A percentile compares a stretch with the other conserved stretches of the same genome.
Evolutionary conservation across 2,113 vertebrate genomes (phyloP).

Genomic region (Phaetusa simplex): DNA sequence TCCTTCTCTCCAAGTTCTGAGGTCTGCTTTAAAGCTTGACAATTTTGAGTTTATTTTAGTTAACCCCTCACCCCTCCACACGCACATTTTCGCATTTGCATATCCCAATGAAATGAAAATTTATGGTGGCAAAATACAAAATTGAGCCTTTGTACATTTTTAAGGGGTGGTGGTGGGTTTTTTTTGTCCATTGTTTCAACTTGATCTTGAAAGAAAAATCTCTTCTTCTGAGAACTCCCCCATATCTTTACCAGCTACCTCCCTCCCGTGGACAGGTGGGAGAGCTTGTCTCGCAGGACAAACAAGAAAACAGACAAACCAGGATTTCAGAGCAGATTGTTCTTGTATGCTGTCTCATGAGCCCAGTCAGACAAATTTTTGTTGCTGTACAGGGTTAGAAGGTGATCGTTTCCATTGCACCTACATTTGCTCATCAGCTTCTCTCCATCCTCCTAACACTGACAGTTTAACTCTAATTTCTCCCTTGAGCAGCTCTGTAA

Average conservation of each 20-base stretch:
- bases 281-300: not conserved
- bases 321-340: not conserved
- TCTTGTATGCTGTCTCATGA: not conserved
- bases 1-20: not conserved
- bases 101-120: not conserved
- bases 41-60: not conserved
- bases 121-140: not conserved
- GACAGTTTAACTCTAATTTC: not conserved
- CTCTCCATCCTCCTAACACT: not conserved
- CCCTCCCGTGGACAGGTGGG: not conserved
- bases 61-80: not conserved
- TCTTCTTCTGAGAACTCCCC: not conserved
- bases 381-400: not conserved
- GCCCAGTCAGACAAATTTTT: not conserved
- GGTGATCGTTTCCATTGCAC: not conserved
- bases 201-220: not conserved
- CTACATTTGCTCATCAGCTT: not conserved
- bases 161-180: rapidly evolving
- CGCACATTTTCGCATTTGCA: not conserved
- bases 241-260: not conserved
- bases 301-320: not conserved
- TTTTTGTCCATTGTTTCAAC: not conserved
- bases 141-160: not conserved
- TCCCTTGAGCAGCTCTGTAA: not conserved
- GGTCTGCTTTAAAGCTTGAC: not conserved